Evolutionary conservation across 2,113 vertebrate genomes (phyloP), one percentile per base, ranked within the genome.

Genomic region (Bujurquina vittata): DNA sequence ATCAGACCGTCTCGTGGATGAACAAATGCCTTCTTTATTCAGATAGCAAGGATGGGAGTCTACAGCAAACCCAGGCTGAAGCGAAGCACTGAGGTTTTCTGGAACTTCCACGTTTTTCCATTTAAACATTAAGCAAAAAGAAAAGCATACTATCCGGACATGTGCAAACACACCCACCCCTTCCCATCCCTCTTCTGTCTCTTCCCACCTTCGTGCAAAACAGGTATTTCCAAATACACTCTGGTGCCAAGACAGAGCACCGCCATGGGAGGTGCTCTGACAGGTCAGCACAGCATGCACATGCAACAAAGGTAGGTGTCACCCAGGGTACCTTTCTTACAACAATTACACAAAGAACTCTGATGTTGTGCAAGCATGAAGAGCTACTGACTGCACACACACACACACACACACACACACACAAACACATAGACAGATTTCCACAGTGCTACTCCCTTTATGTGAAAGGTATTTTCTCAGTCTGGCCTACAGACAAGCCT

Each of bases 151-250:
- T 55, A 77, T 88, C 59, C 54, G n/a, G 79, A 7, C 82, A 81
- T 88, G 87, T 89, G 88, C 90, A 88, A 90, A 92, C 88, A 88
- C 61, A 83, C 58, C 81, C 72, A 12, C 26, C 12, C 67, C 62
- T 43, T 63, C 80, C 55, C 87, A 80, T 72, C 79, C 62, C 49
- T 79, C 79, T 80, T 63, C 75, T 77, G 65, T 84, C 80, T 90
- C 82, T 90, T 90, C 77, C 83, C 86, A 90, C 83, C 62, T 81
- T 77, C 58, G 88, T 93, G 89, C 88, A 84, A 92, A 94, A 93
- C 92, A 93, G 93, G 92, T 92, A 94, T 94, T 94, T 92, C 86
- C 74, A 90, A 94, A 92, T 91, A 90, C 86, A 84, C 82, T 46
- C 59, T 84, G 83, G 87, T 94, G 94, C 92, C 93, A 94, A 89